phyloP scores from a whole-genome alignment of 2,113 vertebrate genomes.

The Bolborhynchus lineola region DNA sequence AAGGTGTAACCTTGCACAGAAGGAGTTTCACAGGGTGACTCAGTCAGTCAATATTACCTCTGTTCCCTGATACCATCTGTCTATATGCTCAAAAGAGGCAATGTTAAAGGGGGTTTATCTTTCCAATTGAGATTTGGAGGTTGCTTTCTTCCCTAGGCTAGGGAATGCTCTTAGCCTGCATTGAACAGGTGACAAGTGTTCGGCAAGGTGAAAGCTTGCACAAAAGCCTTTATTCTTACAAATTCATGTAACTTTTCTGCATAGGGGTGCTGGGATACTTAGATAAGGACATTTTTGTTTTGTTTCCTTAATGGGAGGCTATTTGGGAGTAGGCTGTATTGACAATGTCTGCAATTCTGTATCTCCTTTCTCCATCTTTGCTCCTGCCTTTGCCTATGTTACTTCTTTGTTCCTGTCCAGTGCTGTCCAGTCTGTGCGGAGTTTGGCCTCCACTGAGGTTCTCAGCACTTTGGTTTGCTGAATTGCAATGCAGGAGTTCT shows the following conservation, averaged over 20 bases:
- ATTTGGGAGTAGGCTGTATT: background rate
- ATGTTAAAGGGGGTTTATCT: background rate
- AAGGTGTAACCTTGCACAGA: constrained; percentile 20
- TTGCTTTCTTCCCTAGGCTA: background rate
- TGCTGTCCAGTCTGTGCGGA: background rate
- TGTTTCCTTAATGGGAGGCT: background rate
- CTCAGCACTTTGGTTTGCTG: background rate
- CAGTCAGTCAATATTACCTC: constrained; percentile 67
- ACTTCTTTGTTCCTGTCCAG: background rate
- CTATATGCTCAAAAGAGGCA: background rate
- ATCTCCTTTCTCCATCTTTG: background rate
- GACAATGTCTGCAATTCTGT: background rate
- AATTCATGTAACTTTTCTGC: background rate
- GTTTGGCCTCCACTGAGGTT: background rate
- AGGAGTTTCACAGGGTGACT: constrained; percentile 48
- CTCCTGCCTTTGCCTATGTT: background rate
- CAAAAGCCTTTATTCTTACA: background rate
- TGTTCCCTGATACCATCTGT: background rate
- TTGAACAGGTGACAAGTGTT: background rate
- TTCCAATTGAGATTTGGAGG: background rate
- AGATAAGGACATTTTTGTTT: background rate
- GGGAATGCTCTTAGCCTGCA: background rate
- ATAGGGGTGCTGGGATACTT: background rate
- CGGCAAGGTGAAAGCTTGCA: background rate
- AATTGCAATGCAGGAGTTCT: background rate